Evolutionary conservation across 2,797 vertebrate species (phyloP), one percentile per base, ranked within the genome.

Genomic region (Channallabes apus): DNA sequence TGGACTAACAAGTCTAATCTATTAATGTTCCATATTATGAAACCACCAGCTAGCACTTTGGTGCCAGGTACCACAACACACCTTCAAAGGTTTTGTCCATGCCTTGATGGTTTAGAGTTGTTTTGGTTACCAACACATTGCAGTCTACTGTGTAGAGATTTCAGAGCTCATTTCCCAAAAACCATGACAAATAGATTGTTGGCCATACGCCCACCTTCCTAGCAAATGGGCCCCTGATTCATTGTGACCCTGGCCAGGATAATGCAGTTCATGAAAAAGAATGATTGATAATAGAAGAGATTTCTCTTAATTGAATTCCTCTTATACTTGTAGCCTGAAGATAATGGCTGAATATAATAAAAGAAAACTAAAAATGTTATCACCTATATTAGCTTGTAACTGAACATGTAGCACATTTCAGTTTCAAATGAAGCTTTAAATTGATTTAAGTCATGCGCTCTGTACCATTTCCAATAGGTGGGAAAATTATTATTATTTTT

Each of bases 401-500:
- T 82, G 20, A 38, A 61, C 5, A 32, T 58, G 51, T 58, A 35
- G 51, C 7, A 69, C 29, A 82, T n/a, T 58, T 69, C 29, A 69
- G 51, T 61, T 71, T 59, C 32, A 82, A 58, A 41, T 35, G 61
- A 64, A 76, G 41, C 41, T 56, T 84, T 12, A 67, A 65, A 68
- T 84, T 22, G 76, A 83, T 32, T 54, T 12, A 54, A 76, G 58
- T 20, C 15, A 41, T 46, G 32, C 22, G 20, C 18, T n/a, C n/a
- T 83, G 35, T 35, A 71, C 54, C 67, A 59, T 58, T 56, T 68
- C 29, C 22, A 77, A 54, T 71, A 62, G 51, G 56, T 38, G 51
- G 8, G 0, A 9, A 76, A 24, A 18, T 32, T 3, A 46, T 22
- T n/a, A n/a, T n/a, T n/a, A n/a, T 3, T 32, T 20, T 65, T 46